Evolutionary conservation across 2,113 vertebrate genomes (phyloP).

Genomic region (Toxostoma redivivum): DNA sequence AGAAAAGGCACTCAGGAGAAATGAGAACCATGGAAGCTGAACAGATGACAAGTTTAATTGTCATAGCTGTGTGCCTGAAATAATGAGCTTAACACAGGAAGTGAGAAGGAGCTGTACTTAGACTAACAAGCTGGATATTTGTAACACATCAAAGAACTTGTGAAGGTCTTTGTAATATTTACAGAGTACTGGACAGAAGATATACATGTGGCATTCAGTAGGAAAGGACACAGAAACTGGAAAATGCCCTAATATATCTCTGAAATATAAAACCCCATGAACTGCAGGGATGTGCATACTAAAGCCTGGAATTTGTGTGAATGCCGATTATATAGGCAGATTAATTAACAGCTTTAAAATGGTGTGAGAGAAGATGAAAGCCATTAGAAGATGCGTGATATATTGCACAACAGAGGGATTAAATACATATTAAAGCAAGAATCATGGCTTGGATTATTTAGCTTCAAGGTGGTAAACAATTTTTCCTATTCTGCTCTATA

Average conservation of each 20-base stretch:
- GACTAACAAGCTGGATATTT: not conserved
- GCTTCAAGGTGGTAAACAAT: not conserved
- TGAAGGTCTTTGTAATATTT: not conserved
- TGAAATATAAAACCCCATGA: not conserved
- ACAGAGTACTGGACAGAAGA: not conserved
- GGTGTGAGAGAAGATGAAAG: not conserved
- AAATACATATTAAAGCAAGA: not conserved
- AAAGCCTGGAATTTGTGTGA: not conserved
- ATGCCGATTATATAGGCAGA: not conserved
- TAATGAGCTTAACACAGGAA: not conserved
- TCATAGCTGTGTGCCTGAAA: not conserved
- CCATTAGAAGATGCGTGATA: not conserved
- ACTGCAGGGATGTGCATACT: no score
- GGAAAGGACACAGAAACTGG: not conserved
- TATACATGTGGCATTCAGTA: not conserved
- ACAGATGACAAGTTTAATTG: conserved; percentile 7
- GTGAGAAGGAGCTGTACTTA: not conserved
- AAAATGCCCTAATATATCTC: not conserved
- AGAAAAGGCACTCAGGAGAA: not conserved
- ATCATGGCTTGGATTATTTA: not conserved
- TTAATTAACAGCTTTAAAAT: not conserved
- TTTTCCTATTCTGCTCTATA: not conserved
- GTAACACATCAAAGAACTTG: not conserved
- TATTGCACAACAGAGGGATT: not conserved
- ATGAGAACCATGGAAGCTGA: not conserved